These are phyloP conservation scores for Pachycephala philippinensis DNA, from an alignment of 2,113 vertebrate genomes.

Conservation along the genomic window DNA sequence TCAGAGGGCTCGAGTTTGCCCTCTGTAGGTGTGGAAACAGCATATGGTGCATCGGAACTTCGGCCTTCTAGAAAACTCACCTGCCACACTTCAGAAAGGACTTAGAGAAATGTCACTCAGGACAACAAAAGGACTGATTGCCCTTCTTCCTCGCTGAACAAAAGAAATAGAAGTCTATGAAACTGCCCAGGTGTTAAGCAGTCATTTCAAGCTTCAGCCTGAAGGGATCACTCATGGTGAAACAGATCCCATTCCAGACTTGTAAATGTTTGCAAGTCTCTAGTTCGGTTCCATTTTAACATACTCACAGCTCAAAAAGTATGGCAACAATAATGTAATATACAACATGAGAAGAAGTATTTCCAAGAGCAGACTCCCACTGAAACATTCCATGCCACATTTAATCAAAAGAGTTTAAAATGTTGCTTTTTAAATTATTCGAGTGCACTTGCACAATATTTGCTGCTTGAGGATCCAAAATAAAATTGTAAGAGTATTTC, in stretches of 20 bases:
- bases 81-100: neutral
- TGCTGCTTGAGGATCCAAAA: neutral
- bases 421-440: neutral
- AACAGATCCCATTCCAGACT: neutral
- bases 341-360: neutral
- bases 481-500: neutral
- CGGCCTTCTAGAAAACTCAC: neutral
- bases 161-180: neutral
- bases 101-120: neutral
- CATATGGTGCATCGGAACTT: fast-evolving
- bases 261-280: neutral
- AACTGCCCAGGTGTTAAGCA: neutral
- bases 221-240: neutral
- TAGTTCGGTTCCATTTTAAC: neutral
- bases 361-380: neutral
- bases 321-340: neutral
- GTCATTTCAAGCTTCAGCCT: neutral
- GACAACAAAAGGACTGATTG: neutral
- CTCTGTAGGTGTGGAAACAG: fast-evolving
- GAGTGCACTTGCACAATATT: neutral
- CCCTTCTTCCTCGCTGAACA: neutral
- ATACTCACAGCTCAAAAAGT: neutral
- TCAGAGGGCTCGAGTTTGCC: neutral
- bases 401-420: neutral
- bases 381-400: neutral